These are phyloP conservation scores for Drosophila pectinifera DNA, from an alignment of 1,140 invertebrate species.

Conservation along the genomic window DNA sequence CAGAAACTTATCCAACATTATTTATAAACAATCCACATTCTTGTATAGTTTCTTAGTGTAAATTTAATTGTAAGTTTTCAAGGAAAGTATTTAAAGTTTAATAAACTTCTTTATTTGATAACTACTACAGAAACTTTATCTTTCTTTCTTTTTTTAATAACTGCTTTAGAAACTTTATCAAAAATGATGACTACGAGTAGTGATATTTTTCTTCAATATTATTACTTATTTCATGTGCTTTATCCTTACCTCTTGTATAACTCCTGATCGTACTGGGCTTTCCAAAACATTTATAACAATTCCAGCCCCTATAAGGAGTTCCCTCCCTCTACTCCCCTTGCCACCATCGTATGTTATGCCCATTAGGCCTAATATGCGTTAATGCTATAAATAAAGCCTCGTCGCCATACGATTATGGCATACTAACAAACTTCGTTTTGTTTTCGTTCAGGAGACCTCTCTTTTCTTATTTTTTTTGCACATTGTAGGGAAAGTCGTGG, in stretches of 20 bases:
- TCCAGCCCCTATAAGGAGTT: neutral
- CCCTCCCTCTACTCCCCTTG: neutral
- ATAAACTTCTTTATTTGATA: too few species aligned
- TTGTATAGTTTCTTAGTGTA: neutral
- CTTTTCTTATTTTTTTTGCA: slow-evolving; percentile 22
- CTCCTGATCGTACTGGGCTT: slow-evolving; percentile 52
- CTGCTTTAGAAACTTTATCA: slow-evolving; percentile 1
- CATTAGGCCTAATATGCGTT: slow-evolving; percentile 82
- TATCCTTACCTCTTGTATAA: slow-evolving; percentile 32
- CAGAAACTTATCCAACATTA: too few species aligned
- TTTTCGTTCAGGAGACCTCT: slow-evolving; percentile 20
- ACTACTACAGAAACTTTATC: too few species aligned
- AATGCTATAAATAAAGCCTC: slow-evolving; percentile 81
- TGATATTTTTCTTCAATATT: neutral
- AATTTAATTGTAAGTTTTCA: too few species aligned
- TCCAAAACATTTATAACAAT: slow-evolving; percentile 65
- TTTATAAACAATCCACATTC: too few species aligned
- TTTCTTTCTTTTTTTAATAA: neutral
- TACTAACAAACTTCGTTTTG: slow-evolving; percentile 74
- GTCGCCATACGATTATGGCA: slow-evolving; percentile 80
- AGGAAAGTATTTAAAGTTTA: too few species aligned
- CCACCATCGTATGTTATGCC: slow-evolving; percentile 69
- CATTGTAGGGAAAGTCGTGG: slow-evolving; percentile 4
- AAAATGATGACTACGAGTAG: neutral
- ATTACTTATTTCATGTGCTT: neutral